These are phyloP conservation scores for Dichetophora obliterata DNA, from an alignment of 2,888 invertebrate species.

Conservation along the genomic window DNA sequence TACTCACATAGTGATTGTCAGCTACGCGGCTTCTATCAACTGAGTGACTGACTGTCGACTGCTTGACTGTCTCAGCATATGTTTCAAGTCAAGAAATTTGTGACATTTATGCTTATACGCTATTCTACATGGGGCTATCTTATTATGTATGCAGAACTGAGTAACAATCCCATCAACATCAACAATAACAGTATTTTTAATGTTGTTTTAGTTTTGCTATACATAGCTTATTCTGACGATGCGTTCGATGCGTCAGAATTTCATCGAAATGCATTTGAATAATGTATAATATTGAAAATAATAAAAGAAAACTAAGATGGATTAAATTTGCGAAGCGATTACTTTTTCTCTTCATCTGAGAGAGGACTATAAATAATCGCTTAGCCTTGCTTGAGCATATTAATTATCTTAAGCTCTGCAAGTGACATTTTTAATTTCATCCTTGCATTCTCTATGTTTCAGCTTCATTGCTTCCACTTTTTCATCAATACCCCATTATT, in stretches of 20 bases:
- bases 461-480: neutral
- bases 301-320: neutral
- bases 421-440: neutral
- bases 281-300: neutral
- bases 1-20: neutral
- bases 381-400: no score
- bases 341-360: no score
- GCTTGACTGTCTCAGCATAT: neutral
- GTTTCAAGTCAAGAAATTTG: neutral
- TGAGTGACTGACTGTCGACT: neutral
- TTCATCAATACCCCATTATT: neutral
- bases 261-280: neutral
- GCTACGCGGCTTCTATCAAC: neutral
- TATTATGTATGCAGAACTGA: constrained; percentile 18
- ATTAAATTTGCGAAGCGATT: no score
- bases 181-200: neutral
- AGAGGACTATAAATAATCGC: no score
- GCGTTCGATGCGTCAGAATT: neutral
- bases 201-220: neutral
- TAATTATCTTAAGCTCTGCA: no score
- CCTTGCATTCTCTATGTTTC: neutral
- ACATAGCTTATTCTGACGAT: neutral
- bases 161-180: constrained; percentile 14
- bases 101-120: constrained; percentile 16
- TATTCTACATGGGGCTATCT: neutral